Evolutionary conservation across 2,888 invertebrate species (phyloP).

Genomic region (Drosophila niveifrons): DNA sequence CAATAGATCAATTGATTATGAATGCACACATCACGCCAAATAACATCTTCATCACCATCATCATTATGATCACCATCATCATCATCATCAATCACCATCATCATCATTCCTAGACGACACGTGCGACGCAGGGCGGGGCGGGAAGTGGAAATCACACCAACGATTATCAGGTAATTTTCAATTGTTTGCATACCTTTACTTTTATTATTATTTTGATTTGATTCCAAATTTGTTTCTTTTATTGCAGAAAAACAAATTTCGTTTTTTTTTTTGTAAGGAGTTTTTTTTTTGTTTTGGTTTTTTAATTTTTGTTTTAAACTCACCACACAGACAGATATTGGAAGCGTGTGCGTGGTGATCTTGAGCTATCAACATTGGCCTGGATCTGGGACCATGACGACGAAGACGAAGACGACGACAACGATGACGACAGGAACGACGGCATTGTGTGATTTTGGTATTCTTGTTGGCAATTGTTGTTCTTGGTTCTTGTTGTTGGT

Average conservation of each 20-base stretch:
- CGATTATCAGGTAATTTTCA: conserved; percentile 77
- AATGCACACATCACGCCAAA: conserved; percentile 41
- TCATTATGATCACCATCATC: conserved; percentile 44
- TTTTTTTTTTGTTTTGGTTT: conserved; percentile 54
- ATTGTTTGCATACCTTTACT: conserved; percentile 70
- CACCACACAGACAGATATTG: conserved; percentile 77
- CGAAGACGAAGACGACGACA: conserved; percentile 13
- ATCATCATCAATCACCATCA: conserved; percentile 56
- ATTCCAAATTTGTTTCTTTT: conserved; percentile 77
- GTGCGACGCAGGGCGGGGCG: conserved; percentile 68
- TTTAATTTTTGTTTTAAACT: conserved; percentile 66
- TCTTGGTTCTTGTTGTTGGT: conserved; percentile 40
- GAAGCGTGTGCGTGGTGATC: conserved; percentile 75
- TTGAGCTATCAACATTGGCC: conserved; percentile 66
- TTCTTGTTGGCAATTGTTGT: conserved; percentile 45
- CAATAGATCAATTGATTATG: conserved; percentile 50
- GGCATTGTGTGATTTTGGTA: conserved; percentile 55
- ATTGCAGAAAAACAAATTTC: conserved; percentile 75
- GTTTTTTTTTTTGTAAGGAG: conserved; percentile 36
- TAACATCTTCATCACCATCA: conserved; percentile 48
- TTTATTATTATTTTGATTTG: conserved; percentile 35
- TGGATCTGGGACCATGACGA: conserved; percentile 56
- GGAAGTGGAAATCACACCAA: conserved; percentile 81
- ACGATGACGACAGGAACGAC: conserved; percentile 40
- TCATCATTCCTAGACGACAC: conserved; percentile 63